These are phyloP conservation scores for Laupala kohalensis DNA, from an alignment of 1,140 invertebrate species.

Conservation along the genomic window DNA sequence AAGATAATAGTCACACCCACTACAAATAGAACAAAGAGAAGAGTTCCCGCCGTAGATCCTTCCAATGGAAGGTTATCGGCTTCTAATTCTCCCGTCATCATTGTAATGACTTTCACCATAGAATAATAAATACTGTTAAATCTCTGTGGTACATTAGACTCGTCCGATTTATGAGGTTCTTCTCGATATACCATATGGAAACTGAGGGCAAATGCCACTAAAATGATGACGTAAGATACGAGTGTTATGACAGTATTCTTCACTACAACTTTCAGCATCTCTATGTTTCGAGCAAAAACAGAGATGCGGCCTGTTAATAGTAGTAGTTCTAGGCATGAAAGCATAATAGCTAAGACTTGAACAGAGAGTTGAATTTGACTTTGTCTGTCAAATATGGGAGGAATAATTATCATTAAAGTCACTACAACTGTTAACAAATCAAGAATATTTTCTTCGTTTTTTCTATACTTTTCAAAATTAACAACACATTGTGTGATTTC, in stretches of 20 bases:
- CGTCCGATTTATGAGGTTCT: background rate
- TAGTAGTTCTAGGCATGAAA: background rate
- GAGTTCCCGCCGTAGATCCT: background rate
- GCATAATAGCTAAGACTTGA: background rate
- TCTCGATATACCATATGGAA: background rate
- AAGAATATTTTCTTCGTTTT: background rate
- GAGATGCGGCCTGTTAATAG: background rate
- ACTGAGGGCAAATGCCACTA: background rate
- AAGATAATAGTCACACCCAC: background rate
- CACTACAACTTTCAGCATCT: background rate
- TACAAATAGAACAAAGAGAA: background rate
- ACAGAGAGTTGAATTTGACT: background rate
- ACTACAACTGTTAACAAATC: background rate
- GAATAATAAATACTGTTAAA: background rate
- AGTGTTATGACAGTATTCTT: background rate
- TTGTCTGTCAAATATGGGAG: background rate
- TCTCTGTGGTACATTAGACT: background rate
- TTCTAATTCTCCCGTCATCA: background rate
- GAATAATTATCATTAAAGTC: background rate
- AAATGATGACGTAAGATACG: background rate
- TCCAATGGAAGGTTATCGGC: background rate
- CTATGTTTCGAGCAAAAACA: background rate
- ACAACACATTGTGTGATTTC: background rate
- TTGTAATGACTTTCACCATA: background rate
- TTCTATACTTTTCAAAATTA: background rate